phyloP scores from a whole-genome alignment of 2,888 invertebrate species.

The Spilosoma lubricipeda region DNA sequence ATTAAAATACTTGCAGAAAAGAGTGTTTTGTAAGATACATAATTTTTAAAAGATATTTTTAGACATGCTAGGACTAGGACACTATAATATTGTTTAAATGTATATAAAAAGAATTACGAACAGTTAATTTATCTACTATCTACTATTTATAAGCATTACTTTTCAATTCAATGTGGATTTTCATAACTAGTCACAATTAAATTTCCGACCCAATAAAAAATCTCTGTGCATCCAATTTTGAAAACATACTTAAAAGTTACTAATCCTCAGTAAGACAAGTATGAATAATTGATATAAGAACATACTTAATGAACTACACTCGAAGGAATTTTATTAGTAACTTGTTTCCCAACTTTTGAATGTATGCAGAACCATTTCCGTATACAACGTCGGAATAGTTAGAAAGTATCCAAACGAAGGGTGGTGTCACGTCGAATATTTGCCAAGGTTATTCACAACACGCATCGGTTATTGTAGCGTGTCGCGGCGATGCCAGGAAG shows the following conservation, averaged over 20 bases:
- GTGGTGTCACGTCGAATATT: constrained; percentile 48
- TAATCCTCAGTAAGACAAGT: background rate
- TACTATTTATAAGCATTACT: too few species aligned
- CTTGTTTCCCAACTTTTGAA: background rate
- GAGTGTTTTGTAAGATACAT: background rate
- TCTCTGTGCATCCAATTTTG: background rate
- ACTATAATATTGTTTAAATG: too few species aligned
- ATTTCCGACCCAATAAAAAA: background rate
- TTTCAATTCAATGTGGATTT: background rate
- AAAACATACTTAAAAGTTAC: background rate
- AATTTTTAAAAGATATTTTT: background rate
- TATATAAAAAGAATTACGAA: too few species aligned
- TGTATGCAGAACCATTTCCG: constrained; percentile 4
- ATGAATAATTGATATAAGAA: background rate
- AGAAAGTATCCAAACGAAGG: constrained; percentile 26
- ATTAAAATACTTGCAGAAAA: background rate
- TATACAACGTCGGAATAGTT: constrained; percentile 6
- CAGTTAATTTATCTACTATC: too few species aligned
- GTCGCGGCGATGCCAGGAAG: constrained; percentile 36
- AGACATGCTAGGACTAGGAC: background rate
- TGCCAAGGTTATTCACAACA: constrained; percentile 57
- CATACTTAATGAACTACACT: background rate
- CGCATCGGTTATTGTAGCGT: constrained; percentile 38
- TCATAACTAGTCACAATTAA: background rate
- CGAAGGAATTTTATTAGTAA: background rate